Evolutionary conservation across 2,888 invertebrate species (phyloP).

Genomic region (Diaphora mendica): DNA sequence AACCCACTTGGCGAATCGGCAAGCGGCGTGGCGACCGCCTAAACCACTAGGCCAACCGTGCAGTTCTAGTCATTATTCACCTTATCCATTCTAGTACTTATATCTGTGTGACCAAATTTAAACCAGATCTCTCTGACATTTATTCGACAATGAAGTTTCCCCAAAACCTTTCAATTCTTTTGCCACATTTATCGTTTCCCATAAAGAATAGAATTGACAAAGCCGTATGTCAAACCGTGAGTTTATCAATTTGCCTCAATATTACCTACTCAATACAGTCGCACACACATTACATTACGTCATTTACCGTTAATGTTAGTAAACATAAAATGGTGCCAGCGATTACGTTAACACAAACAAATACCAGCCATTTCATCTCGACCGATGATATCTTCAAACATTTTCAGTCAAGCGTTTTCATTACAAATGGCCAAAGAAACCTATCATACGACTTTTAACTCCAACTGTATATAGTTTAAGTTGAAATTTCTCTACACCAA

Average conservation of each 20-base stretch:
- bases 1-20: too few species aligned
- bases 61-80: too few species aligned
- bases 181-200: not conserved
- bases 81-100: too few species aligned
- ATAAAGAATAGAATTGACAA: not conserved
- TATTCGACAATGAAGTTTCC: not conserved
- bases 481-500: not conserved
- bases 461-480: not conserved
- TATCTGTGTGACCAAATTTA: not conserved
- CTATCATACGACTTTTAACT: conserved; percentile 8
- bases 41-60: too few species aligned
- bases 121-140: not conserved
- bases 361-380: conserved; percentile 42
- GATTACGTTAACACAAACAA: conserved; percentile 35
- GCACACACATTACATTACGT: conserved; percentile 30
- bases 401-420: conserved; percentile 35
- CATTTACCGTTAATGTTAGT: conserved; percentile 37
- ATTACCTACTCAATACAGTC: conserved; percentile 3
- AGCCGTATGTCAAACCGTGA: not conserved
- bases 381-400: conserved; percentile 31
- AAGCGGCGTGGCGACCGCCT: too few species aligned
- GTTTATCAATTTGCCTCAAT: not conserved
- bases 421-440: conserved; percentile 11
- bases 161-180: not conserved
- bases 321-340: conserved; percentile 43